phyloP scores from a whole-genome alignment of 2,888 invertebrate species.

The Desoria tigrina region DNA sequence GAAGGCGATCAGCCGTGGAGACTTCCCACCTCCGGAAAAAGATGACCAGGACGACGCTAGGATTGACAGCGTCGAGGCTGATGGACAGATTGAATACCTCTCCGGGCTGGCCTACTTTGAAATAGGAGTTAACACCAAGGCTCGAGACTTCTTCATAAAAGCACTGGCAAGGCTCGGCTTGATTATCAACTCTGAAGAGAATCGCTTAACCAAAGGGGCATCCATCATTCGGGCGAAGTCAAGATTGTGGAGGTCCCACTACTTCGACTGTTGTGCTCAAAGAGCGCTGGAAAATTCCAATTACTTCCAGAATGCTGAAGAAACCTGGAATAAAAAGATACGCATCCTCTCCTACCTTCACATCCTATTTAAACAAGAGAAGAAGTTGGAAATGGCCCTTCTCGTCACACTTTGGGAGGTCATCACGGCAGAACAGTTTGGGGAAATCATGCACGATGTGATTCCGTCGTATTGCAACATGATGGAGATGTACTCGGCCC shows the following conservation, averaged over 20 bases:
- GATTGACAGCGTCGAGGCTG: constrained; percentile 39
- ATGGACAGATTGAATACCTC: constrained; percentile 44
- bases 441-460: constrained; percentile 38
- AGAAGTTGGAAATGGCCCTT: constrained; percentile 42
- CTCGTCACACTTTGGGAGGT: constrained; percentile 46
- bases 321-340: constrained; percentile 40
- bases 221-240: constrained; percentile 25
- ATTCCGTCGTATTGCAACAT: constrained; percentile 49
- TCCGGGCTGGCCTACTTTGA: constrained; percentile 48
- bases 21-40: constrained; percentile 32
- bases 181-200: constrained; percentile 25
- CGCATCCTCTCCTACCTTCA: constrained; percentile 47
- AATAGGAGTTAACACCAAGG: constrained; percentile 39
- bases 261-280: neutral
- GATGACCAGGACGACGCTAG: constrained; percentile 45
- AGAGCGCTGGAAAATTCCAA: neutral
- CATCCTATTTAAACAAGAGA: constrained; percentile 43
- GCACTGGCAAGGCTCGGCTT: constrained; percentile 35
- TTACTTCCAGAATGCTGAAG: constrained; percentile 3
- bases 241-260: constrained; percentile 27
- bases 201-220: constrained; percentile 10
- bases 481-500: constrained; percentile 44
- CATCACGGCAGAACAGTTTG: constrained; percentile 40
- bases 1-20: constrained; percentile 32
- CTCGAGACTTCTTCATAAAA: constrained; percentile 37